A percentile compares a stretch with the other conserved stretches of the same genome.
Evolutionary conservation across 1,140 invertebrate species (phyloP).

Genomic region (Diachasma alloeum): DNA sequence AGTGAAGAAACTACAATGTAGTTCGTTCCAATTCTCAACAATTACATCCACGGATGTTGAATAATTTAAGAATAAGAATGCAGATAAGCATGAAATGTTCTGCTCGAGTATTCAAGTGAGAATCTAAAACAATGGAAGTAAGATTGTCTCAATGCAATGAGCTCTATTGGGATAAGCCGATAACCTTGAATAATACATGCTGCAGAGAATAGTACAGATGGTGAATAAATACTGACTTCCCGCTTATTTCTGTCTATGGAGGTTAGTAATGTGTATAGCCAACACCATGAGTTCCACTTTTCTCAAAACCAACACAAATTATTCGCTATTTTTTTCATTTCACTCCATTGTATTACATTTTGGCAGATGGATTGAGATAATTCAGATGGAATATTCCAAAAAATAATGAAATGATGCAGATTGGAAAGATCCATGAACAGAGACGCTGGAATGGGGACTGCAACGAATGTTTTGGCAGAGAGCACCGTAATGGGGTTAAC

Average conservation of each 20-base stretch:
- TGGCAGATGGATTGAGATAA: background rate
- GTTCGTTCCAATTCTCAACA: too few relatives aligned
- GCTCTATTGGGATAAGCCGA: background rate
- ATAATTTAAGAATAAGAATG: too few relatives aligned
- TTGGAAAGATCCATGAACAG: background rate
- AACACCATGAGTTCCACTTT: background rate
- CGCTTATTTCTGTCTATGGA: background rate
- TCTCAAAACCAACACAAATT: background rate
- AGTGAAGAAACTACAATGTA: too few relatives aligned
- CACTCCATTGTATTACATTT: background rate
- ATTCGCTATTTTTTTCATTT: background rate
- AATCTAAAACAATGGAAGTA: background rate
- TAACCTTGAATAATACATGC: background rate
- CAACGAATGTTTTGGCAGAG: background rate
- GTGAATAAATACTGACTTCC: conserved; percentile 2
- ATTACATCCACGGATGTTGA: too few relatives aligned
- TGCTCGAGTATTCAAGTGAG: too few relatives aligned
- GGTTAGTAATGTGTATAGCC: background rate
- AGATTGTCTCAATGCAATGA: background rate
- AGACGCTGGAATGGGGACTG: background rate
- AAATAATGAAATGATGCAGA: background rate
- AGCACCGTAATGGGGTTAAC: background rate
- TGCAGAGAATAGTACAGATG: background rate
- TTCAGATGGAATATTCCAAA: background rate
- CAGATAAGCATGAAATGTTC: too few relatives aligned